Base-by-base conservation (phyloP, 2,888 invertebrate species). In the Cerastis leucographa region DNA sequence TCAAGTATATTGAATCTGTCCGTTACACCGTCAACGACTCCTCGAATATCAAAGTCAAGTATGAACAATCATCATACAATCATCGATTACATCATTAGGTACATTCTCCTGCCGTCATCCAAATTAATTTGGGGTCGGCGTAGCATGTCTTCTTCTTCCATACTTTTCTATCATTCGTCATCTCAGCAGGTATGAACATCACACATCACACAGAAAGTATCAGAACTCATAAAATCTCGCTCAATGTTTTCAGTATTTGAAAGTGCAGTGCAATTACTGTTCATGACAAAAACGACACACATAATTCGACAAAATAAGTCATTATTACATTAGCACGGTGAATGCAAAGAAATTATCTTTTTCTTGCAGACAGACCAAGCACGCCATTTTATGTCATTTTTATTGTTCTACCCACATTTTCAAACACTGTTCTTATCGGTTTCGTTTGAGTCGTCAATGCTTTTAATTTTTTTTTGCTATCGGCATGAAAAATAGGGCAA, bases 301-400 rank as follows among this genome's bases (percentile, higher is more conserved):
- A 79, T 74, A 71, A 83, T 69, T 64, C 42, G 49, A 78, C 69
- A 72, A 77, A 84, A 59, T 80, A 77, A 74, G 65, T 72, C 65
- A 77, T 74, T 81, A 74, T 74, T 49, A 70, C 81, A 84, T 84
- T 84, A 84, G 62, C 62, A 54, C 74, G n/a, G 69, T 78, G 85
- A 84, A 81, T 74, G 78, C 70, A 14, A 76, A 40, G 84, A 75
- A 84, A 70, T 76, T 80, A 70, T 76, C 65, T 75, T 62, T 80
- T 84, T 67, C 66, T 71, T 69, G 56, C 54, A 76, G 75, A 69
- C 75, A 56, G 67, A 61, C 69, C 78, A 66, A 51, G 72, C 56
- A 67, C 65, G 17, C 35, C 17, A 69, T 62, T 74, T 76, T 62
- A 73, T 66, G 77, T 14, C 19, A 49, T 46, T 84, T 83, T 84